Base-by-base conservation (phyloP, 2,113 vertebrate species). In the Pterocles orientalis region DNA sequence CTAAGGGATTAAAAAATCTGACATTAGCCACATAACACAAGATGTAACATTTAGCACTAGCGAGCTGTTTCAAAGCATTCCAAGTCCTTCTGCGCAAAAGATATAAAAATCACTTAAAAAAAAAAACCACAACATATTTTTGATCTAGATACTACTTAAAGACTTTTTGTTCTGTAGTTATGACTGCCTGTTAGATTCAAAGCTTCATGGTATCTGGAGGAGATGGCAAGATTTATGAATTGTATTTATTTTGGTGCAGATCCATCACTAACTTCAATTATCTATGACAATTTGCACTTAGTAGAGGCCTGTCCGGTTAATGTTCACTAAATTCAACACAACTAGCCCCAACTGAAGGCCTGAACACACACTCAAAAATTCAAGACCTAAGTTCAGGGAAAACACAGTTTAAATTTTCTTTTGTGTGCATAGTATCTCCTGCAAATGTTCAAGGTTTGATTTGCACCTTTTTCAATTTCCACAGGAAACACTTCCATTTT, bases 401-500 rank as follows among this genome's bases (percentile, higher is more conserved):
- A 61, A 64, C 5, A 39, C 12, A 66, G 19, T 50, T 92, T 68
- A 4, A 75, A 94, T 50, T 89, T 92, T 48, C 24, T 77, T 84
- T 41, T n/a, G 29, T 41, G 41, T 2, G 0, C 36, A 64, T 5
- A 53, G 25, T 31, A 53, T 83, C 47, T 71, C 54, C 66, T 87
- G 34, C 48, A 81, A 81, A 81, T 39, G 11, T 86, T 83, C 28
- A 33, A 48, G 9, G 29, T 82, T 88, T 81, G 60, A 76, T 53
- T 94, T 81, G 86, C 48, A 99, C 99, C 99, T 98, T 99, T 99
- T 97, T 99, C 98, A 88, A 99, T 99, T 97, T 99, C 99, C 91
- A 99, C 99, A 61, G 99, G 98, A 96, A 99, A 99, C 70, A 99
- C 99, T 41, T 99, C 99, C 99, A 99, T 99, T 98, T 99, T 99